Base-by-base conservation (phyloP, 2,888 invertebrate species). In the Drosophila nigritarsus region DNA sequence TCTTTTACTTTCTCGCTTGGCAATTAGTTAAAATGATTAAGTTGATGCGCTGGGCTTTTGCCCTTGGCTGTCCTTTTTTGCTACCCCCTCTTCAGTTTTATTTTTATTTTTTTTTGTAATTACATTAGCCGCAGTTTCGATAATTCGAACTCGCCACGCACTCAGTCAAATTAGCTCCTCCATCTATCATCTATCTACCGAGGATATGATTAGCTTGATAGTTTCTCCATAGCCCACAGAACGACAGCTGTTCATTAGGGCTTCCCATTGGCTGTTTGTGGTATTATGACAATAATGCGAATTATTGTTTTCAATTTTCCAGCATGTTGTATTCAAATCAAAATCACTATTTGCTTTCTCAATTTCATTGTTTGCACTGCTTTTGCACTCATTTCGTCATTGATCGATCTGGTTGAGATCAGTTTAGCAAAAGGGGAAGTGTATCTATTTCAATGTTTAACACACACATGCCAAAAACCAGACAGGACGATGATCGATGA, bases 1-100 rank as follows among this genome's bases (percentile, higher is more conserved):
- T 13, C 13, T 38, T 38, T 59, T 8, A 18, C 50, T 74, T 36
- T 8, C 40, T 75, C 29, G 29, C 15, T 48, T 65, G 78, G 91
- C 91, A 90, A 90, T 90, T 90, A 90, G 91, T 78, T 86, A 82
- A 87, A 90, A 87, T 91, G 91, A 91, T 91, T 86, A 91, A 90
- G 75, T 73, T 88, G 87, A 91, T 85, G 86, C 83, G 77, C 66
- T 66, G 56, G 65, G 58, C 83, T 81, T 81, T 73, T 63, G 65
- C 83, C 55, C 80, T 72, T 59, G 66, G 54, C 65, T 78, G 69
- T 48, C 61, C 63, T 45, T 38, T 27, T 63, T 55, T 49, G 1
- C 5, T 24, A 24, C 45, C 45, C 45, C 8, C 24, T 15, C 45
- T 40, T 34, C 51, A 48, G n/a, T 53, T 60, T 53, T 34, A 11